phyloP scores from a whole-genome alignment of 2,113 vertebrate genomes.

The Gavia stellata region DNA sequence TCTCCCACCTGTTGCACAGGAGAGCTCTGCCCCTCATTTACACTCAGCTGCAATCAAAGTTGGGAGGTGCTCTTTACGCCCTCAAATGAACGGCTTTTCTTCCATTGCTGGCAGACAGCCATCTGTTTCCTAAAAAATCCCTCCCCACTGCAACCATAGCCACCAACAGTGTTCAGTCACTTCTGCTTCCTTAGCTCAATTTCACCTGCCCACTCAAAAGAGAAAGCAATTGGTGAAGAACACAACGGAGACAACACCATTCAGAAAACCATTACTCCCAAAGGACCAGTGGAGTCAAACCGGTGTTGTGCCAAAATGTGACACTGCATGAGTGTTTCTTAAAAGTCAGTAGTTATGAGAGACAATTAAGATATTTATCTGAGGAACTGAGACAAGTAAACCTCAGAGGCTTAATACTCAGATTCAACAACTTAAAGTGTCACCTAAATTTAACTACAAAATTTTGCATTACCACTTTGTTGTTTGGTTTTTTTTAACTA shows the following conservation, averaged over 20 bases:
- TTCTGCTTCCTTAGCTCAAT: slow-evolving; percentile 15
- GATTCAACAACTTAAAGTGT: not conserved
- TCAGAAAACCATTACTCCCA: not conserved
- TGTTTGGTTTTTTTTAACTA: not conserved
- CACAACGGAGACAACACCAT: not conserved
- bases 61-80: not conserved
- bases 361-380: not conserved
- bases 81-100: not conserved
- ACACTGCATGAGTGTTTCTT: not conserved
- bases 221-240: slow-evolving; percentile 9
- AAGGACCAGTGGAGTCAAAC: not conserved
- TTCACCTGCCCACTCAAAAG: not conserved
- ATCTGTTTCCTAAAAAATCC: not conserved
- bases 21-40: not conserved
- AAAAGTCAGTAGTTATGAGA: not conserved
- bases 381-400: not conserved
- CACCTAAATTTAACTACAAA: not conserved
- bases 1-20: not conserved
- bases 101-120: not conserved
- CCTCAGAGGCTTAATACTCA: not conserved
- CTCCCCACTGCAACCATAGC: not conserved
- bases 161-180: not conserved
- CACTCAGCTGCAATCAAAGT: not conserved
- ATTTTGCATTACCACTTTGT: not conserved
- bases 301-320: not conserved